These are phyloP conservation scores for Amphimallon solstitiale DNA, from an alignment of 2,888 invertebrate species.

Conservation along the genomic window DNA sequence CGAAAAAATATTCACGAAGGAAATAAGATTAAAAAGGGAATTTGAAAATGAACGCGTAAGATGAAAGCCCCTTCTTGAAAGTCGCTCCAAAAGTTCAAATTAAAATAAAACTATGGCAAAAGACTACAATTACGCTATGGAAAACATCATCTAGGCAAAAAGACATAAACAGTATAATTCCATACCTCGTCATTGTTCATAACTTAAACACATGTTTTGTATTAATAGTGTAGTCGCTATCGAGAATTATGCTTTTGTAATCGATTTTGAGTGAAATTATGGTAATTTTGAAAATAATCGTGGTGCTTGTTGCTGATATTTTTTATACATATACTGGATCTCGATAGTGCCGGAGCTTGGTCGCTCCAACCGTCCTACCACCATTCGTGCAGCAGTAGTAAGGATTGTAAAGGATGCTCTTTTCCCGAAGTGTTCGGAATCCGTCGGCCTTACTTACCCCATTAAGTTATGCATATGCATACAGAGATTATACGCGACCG, in stretches of 20 bases:
- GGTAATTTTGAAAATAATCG: constrained; percentile 61
- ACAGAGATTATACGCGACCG: not conserved
- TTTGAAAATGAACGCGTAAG: not conserved
- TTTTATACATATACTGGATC: constrained; percentile 1
- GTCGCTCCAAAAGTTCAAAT: constrained; percentile 13
- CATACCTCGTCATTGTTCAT: constrained; percentile 53
- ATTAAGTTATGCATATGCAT: not conserved
- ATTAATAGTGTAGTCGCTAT: constrained; percentile 60
- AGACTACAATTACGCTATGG: constrained; percentile 52
- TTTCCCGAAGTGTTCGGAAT: not conserved
- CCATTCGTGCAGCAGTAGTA: not conserved
- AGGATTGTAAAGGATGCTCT: not conserved
- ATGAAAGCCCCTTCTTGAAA: constrained; percentile 10
- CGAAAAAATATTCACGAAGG: not conserved
- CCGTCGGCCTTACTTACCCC: not conserved
- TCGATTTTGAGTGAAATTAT: constrained; percentile 62
- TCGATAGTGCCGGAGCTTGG: not conserved
- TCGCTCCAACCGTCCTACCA: not conserved
- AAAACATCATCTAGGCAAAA: constrained; percentile 47
- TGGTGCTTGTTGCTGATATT: constrained; percentile 49
- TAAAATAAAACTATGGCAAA: constrained; percentile 48
- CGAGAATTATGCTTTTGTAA: constrained; percentile 59
- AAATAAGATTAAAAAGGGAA: constrained; percentile 5
- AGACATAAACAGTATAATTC: constrained; percentile 55
- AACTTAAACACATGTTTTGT: constrained; percentile 57